Percentiles rank a stretch among this genome's conserved stretches.
phyloP scores from a whole-genome alignment of 2,888 invertebrate species.

The Machimus atricapillus region DNA sequence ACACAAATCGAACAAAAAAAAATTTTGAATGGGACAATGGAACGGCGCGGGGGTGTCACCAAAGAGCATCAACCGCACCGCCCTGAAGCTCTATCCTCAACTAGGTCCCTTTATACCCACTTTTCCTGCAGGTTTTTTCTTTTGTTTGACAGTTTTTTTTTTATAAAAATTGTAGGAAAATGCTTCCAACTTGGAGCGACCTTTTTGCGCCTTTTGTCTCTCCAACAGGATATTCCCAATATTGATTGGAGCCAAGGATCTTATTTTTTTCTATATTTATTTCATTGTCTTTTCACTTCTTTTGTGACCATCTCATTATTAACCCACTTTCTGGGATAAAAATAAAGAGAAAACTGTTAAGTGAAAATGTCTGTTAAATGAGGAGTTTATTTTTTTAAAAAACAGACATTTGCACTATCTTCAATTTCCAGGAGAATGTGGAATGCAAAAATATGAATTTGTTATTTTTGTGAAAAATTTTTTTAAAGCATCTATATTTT shows the following conservation, averaged over 20 bases:
- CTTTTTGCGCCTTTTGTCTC: constrained; percentile 12
- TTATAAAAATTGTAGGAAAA: constrained; percentile 25
- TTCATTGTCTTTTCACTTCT: not conserved
- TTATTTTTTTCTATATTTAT: not conserved
- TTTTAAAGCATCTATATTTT: too few species aligned
- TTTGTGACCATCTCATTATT: not conserved
- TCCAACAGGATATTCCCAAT: not conserved
- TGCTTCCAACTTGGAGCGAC: constrained; percentile 1
- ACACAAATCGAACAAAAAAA: not conserved
- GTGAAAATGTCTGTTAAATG: constrained; percentile 9
- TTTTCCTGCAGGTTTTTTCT: constrained; percentile 1
- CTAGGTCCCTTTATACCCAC: not conserved
- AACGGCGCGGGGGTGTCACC: not conserved
- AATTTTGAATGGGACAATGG: not conserved
- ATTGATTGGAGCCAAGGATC: constrained; percentile 6
- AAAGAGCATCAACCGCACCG: not conserved
- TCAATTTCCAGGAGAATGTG: not conserved
- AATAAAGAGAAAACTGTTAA: constrained; percentile 3
- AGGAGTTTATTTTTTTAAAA: not conserved
- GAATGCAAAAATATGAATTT: too few species aligned
- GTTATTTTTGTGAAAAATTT: too few species aligned
- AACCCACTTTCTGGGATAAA: not conserved
- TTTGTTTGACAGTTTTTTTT: constrained; percentile 6
- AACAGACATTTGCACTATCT: not conserved
- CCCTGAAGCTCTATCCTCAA: not conserved